phyloP scores from a whole-genome alignment of 2,797 vertebrate genomes.

The Gobio occitaniae region DNA sequence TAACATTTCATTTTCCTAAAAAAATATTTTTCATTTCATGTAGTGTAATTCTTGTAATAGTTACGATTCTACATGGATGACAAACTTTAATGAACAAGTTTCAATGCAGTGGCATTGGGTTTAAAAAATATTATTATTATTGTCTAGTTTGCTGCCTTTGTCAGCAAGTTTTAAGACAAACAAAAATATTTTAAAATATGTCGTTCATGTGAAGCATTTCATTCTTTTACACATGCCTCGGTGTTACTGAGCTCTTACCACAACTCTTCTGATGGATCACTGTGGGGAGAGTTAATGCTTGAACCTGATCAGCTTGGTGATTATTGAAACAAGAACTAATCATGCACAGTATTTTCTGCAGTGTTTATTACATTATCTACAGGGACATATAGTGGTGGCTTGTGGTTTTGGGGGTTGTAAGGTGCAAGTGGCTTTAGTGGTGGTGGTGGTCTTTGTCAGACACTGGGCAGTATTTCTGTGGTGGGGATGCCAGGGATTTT shows the following conservation, averaged over 20 bases:
- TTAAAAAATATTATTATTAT: not conserved
- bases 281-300: not conserved
- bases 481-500: not conserved
- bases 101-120: not conserved
- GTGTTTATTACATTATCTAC: not conserved
- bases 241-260: not conserved
- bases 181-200: not conserved
- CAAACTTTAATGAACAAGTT: too few relatives aligned
- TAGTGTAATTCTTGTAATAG: not conserved
- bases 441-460: constrained; percentile 61
- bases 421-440: constrained; percentile 22
- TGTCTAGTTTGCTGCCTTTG: not conserved
- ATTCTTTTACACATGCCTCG: constrained; percentile 29
- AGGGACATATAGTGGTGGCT: not conserved
- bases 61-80: not conserved
- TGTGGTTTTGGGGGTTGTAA: not conserved
- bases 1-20: not conserved
- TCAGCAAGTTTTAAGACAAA: not conserved
- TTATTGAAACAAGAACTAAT: constrained; percentile 2
- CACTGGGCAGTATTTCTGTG: not conserved
- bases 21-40: not conserved
- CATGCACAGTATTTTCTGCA: not conserved
- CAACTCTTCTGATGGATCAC: not conserved
- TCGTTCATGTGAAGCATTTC: not conserved
- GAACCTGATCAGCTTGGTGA: not conserved